Conservation (phyloP, 2,797 vertebrate species). For the Smutsia gigantea region DNA sequence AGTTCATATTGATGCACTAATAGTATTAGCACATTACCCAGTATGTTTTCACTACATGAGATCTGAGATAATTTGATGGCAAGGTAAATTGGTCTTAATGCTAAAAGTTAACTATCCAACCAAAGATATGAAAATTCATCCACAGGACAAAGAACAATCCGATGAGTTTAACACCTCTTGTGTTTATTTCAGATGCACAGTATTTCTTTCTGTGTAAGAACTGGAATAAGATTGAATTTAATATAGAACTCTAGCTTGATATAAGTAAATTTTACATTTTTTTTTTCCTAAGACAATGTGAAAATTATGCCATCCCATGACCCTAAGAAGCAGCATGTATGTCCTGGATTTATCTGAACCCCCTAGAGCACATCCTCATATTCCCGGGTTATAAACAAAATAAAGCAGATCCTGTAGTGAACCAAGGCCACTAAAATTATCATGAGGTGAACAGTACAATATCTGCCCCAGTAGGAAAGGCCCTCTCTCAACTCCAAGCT, state of each 20-base stretch:
- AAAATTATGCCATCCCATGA: background rate
- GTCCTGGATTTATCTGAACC: background rate
- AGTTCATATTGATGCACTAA: background rate
- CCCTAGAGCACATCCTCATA: background rate
- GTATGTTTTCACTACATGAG: background rate
- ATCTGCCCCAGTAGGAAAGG: background rate
- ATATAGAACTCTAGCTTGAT: background rate
- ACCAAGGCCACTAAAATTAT: background rate
- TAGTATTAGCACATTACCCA: background rate
- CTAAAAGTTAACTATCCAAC: background rate
- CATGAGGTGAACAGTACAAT: fast-evolving
- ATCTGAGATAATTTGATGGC: background rate
- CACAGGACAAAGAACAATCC: background rate
- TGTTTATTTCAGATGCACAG: background rate
- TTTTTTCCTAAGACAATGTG: background rate
- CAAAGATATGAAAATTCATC: background rate
- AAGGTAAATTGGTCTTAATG: background rate
- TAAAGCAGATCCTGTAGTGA: background rate
- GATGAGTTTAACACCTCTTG: background rate
- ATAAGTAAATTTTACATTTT: background rate
- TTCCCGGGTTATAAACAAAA: background rate
- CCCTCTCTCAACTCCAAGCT: background rate
- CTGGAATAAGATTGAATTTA: background rate
- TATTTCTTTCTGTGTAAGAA: background rate
- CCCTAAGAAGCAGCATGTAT: background rate